These are phyloP conservation scores for Chymomyza procnemis DNA, from an alignment of 2,888 invertebrate species.

Conservation along the genomic window DNA sequence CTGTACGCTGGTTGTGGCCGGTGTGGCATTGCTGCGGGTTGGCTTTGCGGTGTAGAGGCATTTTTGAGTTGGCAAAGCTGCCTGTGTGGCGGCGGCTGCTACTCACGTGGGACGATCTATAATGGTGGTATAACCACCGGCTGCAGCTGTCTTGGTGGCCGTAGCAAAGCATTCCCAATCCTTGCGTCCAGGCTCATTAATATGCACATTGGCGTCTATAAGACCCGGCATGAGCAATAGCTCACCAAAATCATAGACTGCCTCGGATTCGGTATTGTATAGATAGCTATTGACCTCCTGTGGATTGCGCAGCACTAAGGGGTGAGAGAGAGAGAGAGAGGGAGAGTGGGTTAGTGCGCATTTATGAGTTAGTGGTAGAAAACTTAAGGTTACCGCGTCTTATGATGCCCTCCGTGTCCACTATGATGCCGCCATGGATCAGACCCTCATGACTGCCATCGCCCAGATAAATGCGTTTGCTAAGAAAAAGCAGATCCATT, in stretches of 20 bases:
- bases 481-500: conserved; percentile 78
- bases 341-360: too few species aligned
- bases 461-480: conserved; percentile 80
- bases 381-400: conserved; percentile 49
- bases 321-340: too few species aligned
- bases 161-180: conserved; percentile 86
- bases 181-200: conserved; percentile 86
- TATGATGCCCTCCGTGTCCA: conserved; percentile 81
- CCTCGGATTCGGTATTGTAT: conserved; percentile 79
- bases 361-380: not conserved
- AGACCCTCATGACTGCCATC: conserved; percentile 77
- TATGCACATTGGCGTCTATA: conserved; percentile 86
- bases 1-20: conserved; percentile 83
- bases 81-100: not conserved
- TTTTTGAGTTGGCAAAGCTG: not conserved
- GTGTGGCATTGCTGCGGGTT: conserved; percentile 83
- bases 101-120: conserved; percentile 85
- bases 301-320: conserved; percentile 79
- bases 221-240: conserved; percentile 84
- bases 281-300: conserved; percentile 79
- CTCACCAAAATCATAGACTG: conserved; percentile 80
- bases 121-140: conserved; percentile 86
- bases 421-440: conserved; percentile 82
- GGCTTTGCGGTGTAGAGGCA: conserved; percentile 12
- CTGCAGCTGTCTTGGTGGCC: conserved; percentile 86